Evolutionary conservation across 2,113 vertebrate genomes (phyloP).

Genomic region (Tragelaphus buxtoni): DNA sequence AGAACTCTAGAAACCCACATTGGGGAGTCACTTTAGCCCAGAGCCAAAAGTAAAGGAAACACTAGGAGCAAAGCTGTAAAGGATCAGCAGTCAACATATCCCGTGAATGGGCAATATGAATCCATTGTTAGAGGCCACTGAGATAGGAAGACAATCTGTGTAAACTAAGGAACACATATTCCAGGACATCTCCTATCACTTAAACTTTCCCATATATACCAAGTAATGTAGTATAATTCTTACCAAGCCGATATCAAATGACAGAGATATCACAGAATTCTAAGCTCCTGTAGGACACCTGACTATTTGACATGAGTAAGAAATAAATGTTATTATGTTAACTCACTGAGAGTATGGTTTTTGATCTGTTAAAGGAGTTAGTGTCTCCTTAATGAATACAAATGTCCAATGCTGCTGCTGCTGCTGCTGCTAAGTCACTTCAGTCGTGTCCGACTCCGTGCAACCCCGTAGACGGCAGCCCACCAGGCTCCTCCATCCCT

Average conservation of each 20-base stretch:
- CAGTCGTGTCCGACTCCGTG: too few relatives aligned
- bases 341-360: not conserved
- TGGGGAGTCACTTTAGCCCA: not conserved
- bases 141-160: not conserved
- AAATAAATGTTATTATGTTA: not conserved
- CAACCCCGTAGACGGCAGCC: too few relatives aligned
- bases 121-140: not conserved
- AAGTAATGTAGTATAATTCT: not conserved
- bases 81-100: not conserved
- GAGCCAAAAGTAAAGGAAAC: not conserved
- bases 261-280: not conserved
- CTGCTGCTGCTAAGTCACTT: too few relatives aligned
- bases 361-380: not conserved
- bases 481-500: too few relatives aligned
- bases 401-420: not conserved
- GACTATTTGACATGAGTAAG: not conserved
- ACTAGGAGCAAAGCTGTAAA: not conserved
- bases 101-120: not conserved
- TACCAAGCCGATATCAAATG: not conserved
- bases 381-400: not conserved
- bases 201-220: not conserved
- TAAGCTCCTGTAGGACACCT: not conserved
- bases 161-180: not conserved
- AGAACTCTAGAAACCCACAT: not conserved
- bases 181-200: not conserved